Conservation (phyloP, 2,888 invertebrate genomes). For the Acleris holmiana region DNA sequence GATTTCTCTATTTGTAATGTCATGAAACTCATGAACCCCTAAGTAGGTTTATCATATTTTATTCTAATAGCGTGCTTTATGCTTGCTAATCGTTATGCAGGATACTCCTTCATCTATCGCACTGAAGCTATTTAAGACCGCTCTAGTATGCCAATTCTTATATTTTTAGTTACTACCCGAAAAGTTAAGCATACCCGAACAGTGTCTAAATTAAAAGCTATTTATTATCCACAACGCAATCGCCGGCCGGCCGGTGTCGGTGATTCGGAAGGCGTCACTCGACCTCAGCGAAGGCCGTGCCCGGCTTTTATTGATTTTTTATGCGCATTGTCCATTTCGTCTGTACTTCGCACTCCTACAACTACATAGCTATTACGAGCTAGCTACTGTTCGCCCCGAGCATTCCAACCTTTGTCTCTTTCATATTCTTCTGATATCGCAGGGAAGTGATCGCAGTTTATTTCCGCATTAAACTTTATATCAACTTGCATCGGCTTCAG, state of each 20-base stretch:
- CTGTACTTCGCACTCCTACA: conserved; percentile 32
- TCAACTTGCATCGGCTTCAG: conserved; percentile 1
- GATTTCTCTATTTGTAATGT: neutral
- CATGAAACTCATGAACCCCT: neutral
- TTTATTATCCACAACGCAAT: conserved; percentile 45
- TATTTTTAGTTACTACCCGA: neutral
- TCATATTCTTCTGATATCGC: neutral
- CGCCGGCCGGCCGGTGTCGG: conserved; percentile 45
- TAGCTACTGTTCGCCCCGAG: conserved; percentile 12
- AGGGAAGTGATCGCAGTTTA: neutral
- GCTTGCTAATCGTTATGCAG: no score
- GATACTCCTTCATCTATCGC: neutral
- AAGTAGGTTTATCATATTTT: no score
- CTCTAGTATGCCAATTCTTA: neutral
- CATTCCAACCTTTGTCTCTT: conserved; percentile 15
- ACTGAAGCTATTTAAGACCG: neutral
- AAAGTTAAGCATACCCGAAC: conserved; percentile 22
- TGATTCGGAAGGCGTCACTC: conserved; percentile 58
- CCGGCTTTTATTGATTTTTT: conserved; percentile 82
- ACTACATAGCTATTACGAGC: conserved; percentile 19
- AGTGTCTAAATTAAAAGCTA: conserved; percentile 23
- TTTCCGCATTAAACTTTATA: neutral
- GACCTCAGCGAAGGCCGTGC: conserved; percentile 79
- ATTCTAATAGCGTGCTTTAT: no score
- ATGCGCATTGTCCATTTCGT: conserved; percentile 80